These are phyloP conservation scores for Hololepta plana DNA, from an alignment of 2,888 invertebrate genomes.

Conservation along the genomic window DNA sequence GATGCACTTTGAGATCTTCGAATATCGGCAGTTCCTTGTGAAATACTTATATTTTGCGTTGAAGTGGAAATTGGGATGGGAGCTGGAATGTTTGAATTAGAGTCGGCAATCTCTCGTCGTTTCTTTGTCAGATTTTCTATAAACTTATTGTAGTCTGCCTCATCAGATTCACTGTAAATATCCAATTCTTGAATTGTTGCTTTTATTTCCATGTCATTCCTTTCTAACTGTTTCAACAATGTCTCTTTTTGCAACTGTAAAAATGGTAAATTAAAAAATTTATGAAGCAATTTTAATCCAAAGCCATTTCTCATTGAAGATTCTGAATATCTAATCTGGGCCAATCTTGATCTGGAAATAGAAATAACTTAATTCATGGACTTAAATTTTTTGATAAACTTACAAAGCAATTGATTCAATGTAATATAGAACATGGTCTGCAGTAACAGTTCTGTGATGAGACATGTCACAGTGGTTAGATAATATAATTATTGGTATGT, in stretches of 20 bases:
- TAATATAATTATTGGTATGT: conserved; percentile 70
- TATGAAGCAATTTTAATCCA: conserved; percentile 79
- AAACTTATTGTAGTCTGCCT: conserved; percentile 56
- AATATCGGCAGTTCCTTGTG: conserved; percentile 23
- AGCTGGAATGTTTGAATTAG: conserved; percentile 32
- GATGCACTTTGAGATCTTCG: conserved; percentile 26
- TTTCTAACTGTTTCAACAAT: conserved; percentile 56
- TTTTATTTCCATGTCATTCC: conserved; percentile 65
- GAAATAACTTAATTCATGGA: conserved; percentile 2
- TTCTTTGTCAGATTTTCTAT: conserved; percentile 57
- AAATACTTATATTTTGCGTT: conserved; percentile 29
- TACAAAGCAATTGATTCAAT: conserved; percentile 44
- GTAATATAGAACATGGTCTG: conserved; percentile 50
- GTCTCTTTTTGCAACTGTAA: conserved; percentile 76
- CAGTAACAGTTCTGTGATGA: conserved; percentile 74
- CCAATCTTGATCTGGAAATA: conserved; percentile 28
- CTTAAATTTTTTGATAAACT: conserved; percentile 12
- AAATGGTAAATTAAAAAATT: conserved; percentile 90
- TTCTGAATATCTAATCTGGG: conserved; percentile 71
- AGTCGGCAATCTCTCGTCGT: conserved; percentile 52
- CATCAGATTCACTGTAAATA: conserved; percentile 57
- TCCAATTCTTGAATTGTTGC: conserved; percentile 59
- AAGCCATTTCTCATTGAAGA: conserved; percentile 93
- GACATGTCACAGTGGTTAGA: conserved; percentile 95
- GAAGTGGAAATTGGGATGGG: conserved; percentile 22